Conservation (phyloP, 2,797 vertebrate species). For the Podarcis siculus region DNA sequence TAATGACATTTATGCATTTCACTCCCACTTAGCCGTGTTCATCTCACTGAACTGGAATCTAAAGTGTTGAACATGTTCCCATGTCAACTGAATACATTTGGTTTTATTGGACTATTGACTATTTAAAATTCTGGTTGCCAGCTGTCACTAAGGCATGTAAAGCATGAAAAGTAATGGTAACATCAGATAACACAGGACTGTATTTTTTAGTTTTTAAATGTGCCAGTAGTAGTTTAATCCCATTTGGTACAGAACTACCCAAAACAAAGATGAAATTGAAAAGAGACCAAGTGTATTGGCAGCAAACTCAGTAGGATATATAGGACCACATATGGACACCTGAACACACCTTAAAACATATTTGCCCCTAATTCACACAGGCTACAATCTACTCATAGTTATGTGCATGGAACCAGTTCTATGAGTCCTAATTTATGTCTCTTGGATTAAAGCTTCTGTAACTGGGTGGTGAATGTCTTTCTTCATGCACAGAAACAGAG, state of each 20-base stretch:
- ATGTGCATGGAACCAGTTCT: background rate
- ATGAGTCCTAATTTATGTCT: background rate
- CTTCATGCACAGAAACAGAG: background rate
- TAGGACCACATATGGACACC: background rate
- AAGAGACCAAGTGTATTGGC: background rate
- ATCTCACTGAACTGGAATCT: conserved; percentile 14
- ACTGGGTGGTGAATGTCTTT: background rate
- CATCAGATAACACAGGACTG: background rate
- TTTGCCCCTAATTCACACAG: background rate
- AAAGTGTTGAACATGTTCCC: background rate
- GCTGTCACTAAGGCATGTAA: conserved; percentile 9
- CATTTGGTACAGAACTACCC: background rate
- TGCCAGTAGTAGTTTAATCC: background rate
- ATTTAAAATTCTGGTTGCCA: background rate
- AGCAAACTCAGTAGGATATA: background rate
- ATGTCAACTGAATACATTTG: conserved; percentile 7
- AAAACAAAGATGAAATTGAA: background rate
- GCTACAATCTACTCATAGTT: background rate
- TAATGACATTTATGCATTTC: background rate
- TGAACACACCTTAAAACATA: background rate
- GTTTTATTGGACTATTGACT: conserved; percentile 1
- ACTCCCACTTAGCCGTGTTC: background rate
- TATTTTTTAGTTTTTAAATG: background rate
- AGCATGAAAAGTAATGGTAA: background rate
- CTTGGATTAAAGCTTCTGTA: background rate